Conservation (phyloP, 2,888 invertebrate genomes). For the Quadriops clusia region DNA sequence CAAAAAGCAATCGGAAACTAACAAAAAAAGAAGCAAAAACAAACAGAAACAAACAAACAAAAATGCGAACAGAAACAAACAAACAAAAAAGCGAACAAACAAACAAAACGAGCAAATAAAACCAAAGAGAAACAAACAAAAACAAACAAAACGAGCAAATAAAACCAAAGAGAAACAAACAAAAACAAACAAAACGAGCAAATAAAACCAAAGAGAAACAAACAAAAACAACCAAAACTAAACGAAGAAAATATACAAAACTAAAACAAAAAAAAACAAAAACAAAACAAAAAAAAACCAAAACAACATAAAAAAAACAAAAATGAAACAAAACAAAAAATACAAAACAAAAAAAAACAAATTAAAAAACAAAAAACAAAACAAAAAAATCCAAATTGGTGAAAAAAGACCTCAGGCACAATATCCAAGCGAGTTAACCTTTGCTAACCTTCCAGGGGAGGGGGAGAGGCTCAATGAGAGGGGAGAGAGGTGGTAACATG, state of each 20-base stretch:
- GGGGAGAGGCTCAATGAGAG: conserved; percentile 48
- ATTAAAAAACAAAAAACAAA: conserved; percentile 15
- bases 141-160: no score
- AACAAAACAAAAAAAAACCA: not conserved
- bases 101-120: no score
- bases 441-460: conserved; percentile 39
- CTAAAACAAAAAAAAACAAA: no score
- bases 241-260: no score
- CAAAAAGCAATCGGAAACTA: not conserved
- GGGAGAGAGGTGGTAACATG: conserved; percentile 39
- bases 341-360: not conserved
- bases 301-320: not conserved
- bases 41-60: not conserved
- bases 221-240: no score
- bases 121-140: no score
- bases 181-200: no score
- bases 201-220: no score
- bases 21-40: conserved; percentile 1
- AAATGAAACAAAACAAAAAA: not conserved
- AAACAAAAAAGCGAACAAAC: no score
- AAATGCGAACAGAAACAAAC: no score
- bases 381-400: no score
- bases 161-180: no score
- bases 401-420: not conserved
- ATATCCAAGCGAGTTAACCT: conserved; percentile 4